phyloP scores from a whole-genome alignment of 2,888 invertebrate genomes.

The Temnothorax rugatulus region DNA sequence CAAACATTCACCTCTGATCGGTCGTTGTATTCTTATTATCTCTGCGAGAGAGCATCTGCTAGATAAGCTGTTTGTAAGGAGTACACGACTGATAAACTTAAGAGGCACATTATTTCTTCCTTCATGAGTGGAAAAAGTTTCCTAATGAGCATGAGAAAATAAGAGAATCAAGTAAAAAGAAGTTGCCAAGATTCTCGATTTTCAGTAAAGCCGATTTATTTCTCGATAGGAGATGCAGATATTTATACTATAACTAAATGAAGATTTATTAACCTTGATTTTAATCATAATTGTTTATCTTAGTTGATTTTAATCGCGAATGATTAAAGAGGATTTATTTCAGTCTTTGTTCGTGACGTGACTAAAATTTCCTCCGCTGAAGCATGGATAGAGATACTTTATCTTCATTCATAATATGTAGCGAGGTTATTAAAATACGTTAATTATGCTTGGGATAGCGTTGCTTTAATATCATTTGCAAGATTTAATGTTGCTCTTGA shows the following conservation, averaged over 20 bases:
- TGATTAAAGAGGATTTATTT: constrained; percentile 45
- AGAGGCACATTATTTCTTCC: constrained; percentile 53
- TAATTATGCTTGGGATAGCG: constrained; percentile 36
- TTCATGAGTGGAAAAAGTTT: constrained; percentile 31
- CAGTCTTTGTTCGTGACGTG: constrained; percentile 34
- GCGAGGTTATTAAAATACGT: constrained; percentile 35
- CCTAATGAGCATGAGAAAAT: constrained; percentile 50
- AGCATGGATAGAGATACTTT: constrained; percentile 30
- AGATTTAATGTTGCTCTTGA: constrained; percentile 36
- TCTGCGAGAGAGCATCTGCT: constrained; percentile 43
- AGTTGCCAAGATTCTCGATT: constrained; percentile 60
- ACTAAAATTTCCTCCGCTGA: constrained; percentile 23
- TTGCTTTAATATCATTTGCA: constrained; percentile 11
- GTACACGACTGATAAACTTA: constrained; percentile 63
- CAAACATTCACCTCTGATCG: constrained; percentile 51
- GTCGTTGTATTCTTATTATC: constrained; percentile 44
- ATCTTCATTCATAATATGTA: constrained; percentile 39
- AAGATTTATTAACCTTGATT: constrained; percentile 45
- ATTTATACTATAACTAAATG: constrained; percentile 35
- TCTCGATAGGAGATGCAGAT: constrained; percentile 60
- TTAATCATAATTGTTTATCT: constrained; percentile 40
- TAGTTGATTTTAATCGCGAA: constrained; percentile 29
- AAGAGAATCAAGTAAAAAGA: constrained; percentile 55
- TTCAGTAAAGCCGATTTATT: constrained; percentile 60
- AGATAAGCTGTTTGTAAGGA: constrained; percentile 57